Conservation (phyloP, 2,113 vertebrate genomes). For the Raphicerus campestris region DNA sequence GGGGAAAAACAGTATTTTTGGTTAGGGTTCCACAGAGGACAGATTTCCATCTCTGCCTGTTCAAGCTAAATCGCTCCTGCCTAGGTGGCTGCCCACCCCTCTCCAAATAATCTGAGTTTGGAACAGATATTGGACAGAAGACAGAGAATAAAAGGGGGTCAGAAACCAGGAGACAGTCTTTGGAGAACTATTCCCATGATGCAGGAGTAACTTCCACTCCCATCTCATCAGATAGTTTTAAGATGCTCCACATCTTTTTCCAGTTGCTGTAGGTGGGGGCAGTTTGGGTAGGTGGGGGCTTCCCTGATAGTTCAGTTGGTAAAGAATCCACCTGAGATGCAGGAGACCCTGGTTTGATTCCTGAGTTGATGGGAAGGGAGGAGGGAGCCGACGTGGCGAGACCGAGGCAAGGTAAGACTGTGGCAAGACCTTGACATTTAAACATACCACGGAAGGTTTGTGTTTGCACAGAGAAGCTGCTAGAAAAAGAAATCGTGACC, state of each 20-base stretch:
- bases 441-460: background rate
- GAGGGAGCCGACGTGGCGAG: fast-evolving
- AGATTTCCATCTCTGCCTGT: background rate
- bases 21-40: background rate
- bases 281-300: background rate
- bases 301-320: background rate
- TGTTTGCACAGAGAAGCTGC: background rate
- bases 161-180: background rate
- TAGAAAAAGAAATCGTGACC: background rate
- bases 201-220: background rate
- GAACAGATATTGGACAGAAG: background rate
- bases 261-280: background rate
- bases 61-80: background rate
- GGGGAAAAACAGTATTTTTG: background rate
- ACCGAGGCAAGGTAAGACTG: background rate
- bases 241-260: background rate
- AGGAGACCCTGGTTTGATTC: background rate
- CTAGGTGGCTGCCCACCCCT: background rate
- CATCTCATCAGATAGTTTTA: background rate
- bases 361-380: background rate
- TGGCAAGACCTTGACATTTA: background rate
- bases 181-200: background rate
- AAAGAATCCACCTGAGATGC: background rate
- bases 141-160: background rate
- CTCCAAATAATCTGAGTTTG: background rate